These are phyloP conservation scores for Eueremaeus valkanovi DNA, from an alignment of 2,888 invertebrate genomes.

Conservation along the genomic window DNA sequence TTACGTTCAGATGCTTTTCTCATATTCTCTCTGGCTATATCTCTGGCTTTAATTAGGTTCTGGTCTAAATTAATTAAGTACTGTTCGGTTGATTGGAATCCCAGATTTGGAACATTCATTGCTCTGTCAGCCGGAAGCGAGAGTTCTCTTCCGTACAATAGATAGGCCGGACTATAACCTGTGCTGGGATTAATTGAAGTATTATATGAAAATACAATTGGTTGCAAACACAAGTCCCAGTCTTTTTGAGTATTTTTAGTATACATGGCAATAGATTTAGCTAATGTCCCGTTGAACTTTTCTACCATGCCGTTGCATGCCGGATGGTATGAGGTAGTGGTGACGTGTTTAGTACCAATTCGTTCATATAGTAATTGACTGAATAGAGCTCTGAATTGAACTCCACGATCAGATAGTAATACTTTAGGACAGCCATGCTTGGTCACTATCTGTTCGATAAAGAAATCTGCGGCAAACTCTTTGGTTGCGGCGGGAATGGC, in stretches of 20 bases:
- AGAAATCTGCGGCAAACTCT: constrained; percentile 41
- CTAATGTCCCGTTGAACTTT: constrained; percentile 46
- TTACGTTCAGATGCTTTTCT: neutral
- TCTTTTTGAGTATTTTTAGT: constrained; percentile 42
- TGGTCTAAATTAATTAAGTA: neutral
- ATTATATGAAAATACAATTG: constrained; percentile 45
- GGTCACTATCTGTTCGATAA: constrained; percentile 44
- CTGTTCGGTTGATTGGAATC: neutral
- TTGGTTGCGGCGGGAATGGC: constrained; percentile 43
- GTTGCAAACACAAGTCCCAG: constrained; percentile 45
- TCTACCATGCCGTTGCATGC: constrained; percentile 47
- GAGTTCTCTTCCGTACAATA: constrained; percentile 45
- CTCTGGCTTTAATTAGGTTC: neutral
- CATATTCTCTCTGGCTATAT: neutral
- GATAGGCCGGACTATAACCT: constrained; percentile 44
- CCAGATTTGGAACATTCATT: neutral
- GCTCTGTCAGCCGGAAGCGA: constrained; percentile 43
- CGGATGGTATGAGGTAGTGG: constrained; percentile 45
- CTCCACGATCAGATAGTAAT: constrained; percentile 44
- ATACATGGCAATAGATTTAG: constrained; percentile 45
- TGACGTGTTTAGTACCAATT: constrained; percentile 36
- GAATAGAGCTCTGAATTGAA: constrained; percentile 28
- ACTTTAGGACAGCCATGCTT: constrained; percentile 43
- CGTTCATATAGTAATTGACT: neutral
- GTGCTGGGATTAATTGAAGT: constrained; percentile 43